Percentiles rank a stretch among this genome's conserved stretches.
Conservation (phyloP, 2,113 vertebrate genomes). For the Typhlomys cinereus region DNA sequence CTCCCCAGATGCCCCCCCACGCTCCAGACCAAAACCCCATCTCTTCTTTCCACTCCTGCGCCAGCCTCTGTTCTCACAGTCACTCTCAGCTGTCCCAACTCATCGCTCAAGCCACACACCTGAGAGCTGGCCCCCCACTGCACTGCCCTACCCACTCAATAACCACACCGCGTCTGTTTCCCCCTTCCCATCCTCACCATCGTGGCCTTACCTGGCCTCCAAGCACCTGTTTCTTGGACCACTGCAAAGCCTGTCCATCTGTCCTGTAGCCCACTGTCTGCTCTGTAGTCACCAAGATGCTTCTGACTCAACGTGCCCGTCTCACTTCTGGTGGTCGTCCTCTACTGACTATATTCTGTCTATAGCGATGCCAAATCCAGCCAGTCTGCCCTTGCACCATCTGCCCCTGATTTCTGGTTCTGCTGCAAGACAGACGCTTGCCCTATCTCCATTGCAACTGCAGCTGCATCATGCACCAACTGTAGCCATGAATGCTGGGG, state of each 20-base stretch:
- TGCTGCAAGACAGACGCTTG: fast-evolving
- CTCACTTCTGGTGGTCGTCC: neutral
- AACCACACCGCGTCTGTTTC: neutral
- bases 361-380: neutral
- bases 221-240: neutral
- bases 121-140: neutral
- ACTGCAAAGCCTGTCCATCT: neutral
- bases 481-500: too few relatives aligned
- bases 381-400: too few relatives aligned
- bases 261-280: neutral
- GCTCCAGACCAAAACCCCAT: neutral
- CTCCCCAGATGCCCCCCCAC: neutral
- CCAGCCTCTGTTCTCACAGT: neutral
- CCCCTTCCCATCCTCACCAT: neutral
- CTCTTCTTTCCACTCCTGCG: neutral
- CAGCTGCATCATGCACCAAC: neutral
- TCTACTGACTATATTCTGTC: neutral
- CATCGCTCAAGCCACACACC: neutral
- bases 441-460: neutral
- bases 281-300: neutral
- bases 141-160: neutral
- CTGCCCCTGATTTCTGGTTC: neutral
- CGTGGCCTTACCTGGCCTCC: neutral
- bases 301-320: neutral
- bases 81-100: neutral